Evolutionary conservation across 2,113 vertebrate species (phyloP), one percentile per base, ranked within the genome.

Genomic region (Vulpes ferrilata): DNA sequence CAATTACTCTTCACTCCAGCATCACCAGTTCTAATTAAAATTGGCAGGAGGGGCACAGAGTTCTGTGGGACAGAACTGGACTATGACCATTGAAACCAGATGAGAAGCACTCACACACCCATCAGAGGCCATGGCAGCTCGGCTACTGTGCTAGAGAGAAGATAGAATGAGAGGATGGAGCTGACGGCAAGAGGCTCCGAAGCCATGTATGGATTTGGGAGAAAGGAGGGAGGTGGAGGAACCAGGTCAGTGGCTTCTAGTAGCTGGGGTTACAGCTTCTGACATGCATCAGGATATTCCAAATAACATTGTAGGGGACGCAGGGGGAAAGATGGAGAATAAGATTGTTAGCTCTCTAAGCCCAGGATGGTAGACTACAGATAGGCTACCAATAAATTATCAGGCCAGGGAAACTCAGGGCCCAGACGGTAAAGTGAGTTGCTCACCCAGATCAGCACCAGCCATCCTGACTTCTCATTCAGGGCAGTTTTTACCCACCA

Each of bases 311-410:
- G 35, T 38, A 6, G 10, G 43, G 85, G 78, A 76, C 1, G n/a
- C 38, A 1, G 0, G 11, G 35, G 48, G 35, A 81, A 57, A 4
- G 65, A 22, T 17, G 48, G 13, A 59, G 65, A n/a, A n/a, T 13
- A 22, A 51, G 69, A 43, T 55, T 57, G 3, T 13, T 11, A 16
- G 16, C 73, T 19, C 4, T 11, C 11, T 9, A 30, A 65, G 55
- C 71, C 71, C 51, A 27, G 64, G 59, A 7, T 1, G 8, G 55
- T 7, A 9, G 81, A 38, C 19, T 15, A 9, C 43, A 38, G 12
- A 20, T 27, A 2, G 11, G 19, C n/a, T 15, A 3, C 7, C 2
- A 6, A 10, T 2, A 19, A 15, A 22, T 19, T 27, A 60, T 43
- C 55, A 59, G 17, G 38, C 3, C 15, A 48, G 87, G 73, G 43